Evolutionary conservation across 2,797 vertebrate genomes (phyloP).

Genomic region (Lagodon rhomboides): DNA sequence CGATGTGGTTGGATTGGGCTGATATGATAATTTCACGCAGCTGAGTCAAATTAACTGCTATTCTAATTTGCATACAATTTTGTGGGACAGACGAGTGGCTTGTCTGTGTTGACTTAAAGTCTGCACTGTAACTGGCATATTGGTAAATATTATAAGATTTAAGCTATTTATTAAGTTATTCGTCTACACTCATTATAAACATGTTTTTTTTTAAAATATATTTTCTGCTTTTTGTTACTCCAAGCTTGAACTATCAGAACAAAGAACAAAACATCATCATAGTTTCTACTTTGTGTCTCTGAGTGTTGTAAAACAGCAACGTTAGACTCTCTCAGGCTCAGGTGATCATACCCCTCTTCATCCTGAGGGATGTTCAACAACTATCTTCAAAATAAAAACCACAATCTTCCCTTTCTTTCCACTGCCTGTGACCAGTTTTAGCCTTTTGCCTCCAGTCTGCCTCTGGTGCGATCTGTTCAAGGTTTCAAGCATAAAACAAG

Average conservation of each 20-base stretch:
- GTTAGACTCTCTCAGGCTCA: conserved; percentile 17
- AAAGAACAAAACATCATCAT: background rate
- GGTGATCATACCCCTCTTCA: conserved; percentile 4
- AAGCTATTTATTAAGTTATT: background rate
- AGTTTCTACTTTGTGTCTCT: conserved; percentile 33
- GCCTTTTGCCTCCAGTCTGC: conserved; percentile 37
- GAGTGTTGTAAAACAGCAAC: conserved; percentile 21
- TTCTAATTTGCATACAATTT: conserved; percentile 24
- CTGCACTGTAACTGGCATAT: background rate
- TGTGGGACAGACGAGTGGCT: background rate
- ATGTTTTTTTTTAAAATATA: background rate
- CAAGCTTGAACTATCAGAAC: background rate
- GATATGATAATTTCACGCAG: conserved; percentile 16
- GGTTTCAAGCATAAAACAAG: conserved; percentile 52
- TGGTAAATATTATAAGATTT: background rate
- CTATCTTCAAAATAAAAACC: conserved; percentile 27
- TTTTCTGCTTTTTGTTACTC: conserved; percentile 5
- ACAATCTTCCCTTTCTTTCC: conserved; percentile 30
- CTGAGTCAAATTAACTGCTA: conserved; percentile 9
- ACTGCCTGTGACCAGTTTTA: conserved; percentile 27
- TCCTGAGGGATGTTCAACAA: conserved; percentile 6
- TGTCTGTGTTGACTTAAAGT: conserved; percentile 5
- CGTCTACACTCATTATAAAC: background rate
- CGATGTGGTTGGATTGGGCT: background rate
- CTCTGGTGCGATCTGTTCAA: conserved; percentile 29